Evolutionary conservation across 2,888 invertebrate species (phyloP).

Genomic region (Platynereis dumerilii): DNA sequence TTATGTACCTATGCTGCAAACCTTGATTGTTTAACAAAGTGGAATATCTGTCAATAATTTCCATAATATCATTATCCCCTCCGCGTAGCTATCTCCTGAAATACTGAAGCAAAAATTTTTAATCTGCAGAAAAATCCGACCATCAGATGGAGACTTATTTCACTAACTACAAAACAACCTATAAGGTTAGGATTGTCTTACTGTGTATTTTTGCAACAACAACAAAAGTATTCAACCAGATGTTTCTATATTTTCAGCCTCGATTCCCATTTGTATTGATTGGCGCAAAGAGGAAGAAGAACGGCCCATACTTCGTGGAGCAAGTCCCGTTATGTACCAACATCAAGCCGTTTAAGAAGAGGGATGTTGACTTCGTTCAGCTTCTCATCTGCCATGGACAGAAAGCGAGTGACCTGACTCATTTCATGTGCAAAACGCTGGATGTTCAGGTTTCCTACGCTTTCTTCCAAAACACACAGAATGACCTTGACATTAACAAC

Average conservation of each 20-base stretch:
- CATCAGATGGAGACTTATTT: too few relatives aligned
- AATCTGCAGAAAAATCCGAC: too few relatives aligned
- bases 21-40: too few relatives aligned
- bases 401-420: slow-evolving; percentile 29
- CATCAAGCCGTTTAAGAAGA: slow-evolving; percentile 28
- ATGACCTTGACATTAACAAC: slow-evolving; percentile 35
- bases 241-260: slow-evolving; percentile 24
- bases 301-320: slow-evolving; percentile 18
- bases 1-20: too few relatives aligned
- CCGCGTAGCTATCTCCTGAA: too few relatives aligned
- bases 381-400: slow-evolving; percentile 33
- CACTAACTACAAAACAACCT: too few relatives aligned
- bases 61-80: too few relatives aligned
- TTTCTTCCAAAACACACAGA: slow-evolving; percentile 33
- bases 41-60: too few relatives aligned
- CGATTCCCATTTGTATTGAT: slow-evolving; percentile 30
- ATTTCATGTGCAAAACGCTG: slow-evolving; percentile 35
- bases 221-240: too few relatives aligned
- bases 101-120: too few relatives aligned
- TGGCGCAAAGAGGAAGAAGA: slow-evolving; percentile 9
- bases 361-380: slow-evolving; percentile 23
- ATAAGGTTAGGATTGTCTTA: too few relatives aligned
- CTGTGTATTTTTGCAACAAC: too few relatives aligned
- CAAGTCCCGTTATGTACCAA: slow-evolving; percentile 19
- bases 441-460: slow-evolving; percentile 32